Conservation (phyloP, 2,888 invertebrate genomes). For the Pandemis heparana region DNA sequence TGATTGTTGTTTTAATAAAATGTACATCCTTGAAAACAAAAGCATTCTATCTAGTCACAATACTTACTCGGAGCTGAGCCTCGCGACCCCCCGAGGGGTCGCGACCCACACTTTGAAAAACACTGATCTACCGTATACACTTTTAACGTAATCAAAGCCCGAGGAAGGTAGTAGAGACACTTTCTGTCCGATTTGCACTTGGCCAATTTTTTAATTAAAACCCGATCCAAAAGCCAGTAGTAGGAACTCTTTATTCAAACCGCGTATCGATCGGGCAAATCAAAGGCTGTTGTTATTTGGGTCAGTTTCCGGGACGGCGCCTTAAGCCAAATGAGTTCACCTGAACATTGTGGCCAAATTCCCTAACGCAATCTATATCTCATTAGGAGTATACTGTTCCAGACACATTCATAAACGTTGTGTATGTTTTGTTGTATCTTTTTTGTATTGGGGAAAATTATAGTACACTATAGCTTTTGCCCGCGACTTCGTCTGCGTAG, state of each 20-base stretch:
- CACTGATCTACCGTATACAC: no score
- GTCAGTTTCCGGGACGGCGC: conserved; percentile 55
- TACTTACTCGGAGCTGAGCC: no score
- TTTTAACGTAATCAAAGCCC: no score
- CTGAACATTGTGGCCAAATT: conserved; percentile 54
- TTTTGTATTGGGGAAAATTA: no score
- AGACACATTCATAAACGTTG: conserved; percentile 1
- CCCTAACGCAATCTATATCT: conserved; percentile 48
- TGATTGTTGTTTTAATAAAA: no score
- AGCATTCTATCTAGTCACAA: no score
- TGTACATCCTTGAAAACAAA: no score
- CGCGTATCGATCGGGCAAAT: conserved; percentile 19
- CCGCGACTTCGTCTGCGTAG: no score
- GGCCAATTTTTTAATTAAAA: background rate
- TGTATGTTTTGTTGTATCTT: background rate
- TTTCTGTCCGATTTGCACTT: background rate
- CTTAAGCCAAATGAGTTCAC: conserved; percentile 65
- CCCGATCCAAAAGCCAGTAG: background rate
- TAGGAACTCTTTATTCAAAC: conserved; percentile 13
- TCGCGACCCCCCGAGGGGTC: no score
- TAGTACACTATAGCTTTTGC: no score
- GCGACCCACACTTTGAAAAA: no score
- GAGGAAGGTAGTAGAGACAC: no score
- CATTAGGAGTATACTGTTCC: conserved; percentile 27
- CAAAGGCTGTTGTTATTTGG: conserved; percentile 23